phyloP scores from a whole-genome alignment of 2,113 vertebrate genomes.

The Taurulus bubalis region DNA sequence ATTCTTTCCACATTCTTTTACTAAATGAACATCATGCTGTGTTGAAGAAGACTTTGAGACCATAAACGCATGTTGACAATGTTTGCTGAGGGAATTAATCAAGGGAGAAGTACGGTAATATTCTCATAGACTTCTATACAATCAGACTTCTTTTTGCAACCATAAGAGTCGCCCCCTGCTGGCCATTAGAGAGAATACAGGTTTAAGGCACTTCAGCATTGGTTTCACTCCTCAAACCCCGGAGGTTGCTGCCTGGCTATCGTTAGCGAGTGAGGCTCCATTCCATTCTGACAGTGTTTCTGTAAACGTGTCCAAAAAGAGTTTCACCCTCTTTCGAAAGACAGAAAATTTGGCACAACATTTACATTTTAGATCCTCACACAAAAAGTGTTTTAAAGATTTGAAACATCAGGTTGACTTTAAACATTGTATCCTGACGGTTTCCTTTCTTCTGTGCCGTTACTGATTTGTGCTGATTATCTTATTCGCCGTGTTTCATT shows the following conservation, averaged over 20 bases:
- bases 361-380: background rate
- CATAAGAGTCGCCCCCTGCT: too few relatives aligned
- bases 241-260: background rate
- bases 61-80: background rate
- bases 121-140: background rate
- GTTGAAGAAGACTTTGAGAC: background rate
- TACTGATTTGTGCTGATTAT: constrained; percentile 1
- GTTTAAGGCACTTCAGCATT: background rate
- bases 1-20: too few relatives aligned
- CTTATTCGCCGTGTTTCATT: constrained; percentile 6
- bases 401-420: background rate
- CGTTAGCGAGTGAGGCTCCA: background rate
- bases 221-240: background rate
- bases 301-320: too few relatives aligned
- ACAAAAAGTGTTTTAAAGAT: background rate
- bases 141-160: background rate
- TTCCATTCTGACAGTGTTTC: background rate
- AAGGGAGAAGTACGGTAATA: background rate
- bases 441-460: background rate
- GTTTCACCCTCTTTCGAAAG: background rate
- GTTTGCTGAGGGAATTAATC: background rate
- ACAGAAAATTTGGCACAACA: background rate
- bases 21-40: background rate
- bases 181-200: background rate
- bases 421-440: background rate